Conservation (phyloP, 2,797 vertebrate genomes). For the Neostethus bicornis region DNA sequence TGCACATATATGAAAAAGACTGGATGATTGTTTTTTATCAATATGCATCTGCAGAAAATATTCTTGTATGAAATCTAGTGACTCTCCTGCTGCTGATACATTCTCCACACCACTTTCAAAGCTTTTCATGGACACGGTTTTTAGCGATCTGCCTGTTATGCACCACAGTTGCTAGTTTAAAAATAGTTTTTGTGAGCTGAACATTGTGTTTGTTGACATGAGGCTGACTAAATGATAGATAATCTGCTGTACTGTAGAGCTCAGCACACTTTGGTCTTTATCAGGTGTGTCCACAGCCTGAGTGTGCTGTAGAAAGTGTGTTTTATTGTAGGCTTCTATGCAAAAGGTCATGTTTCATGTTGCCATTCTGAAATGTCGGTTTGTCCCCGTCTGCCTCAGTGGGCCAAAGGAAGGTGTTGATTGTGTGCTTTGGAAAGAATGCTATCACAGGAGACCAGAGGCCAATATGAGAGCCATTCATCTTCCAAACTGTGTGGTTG, state of each 20-base stretch:
- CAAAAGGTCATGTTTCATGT: slow-evolving; percentile 74
- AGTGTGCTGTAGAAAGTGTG: slow-evolving; percentile 32
- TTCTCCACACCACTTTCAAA: slow-evolving; percentile 10
- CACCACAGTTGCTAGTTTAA: slow-evolving; percentile 34
- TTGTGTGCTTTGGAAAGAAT: slow-evolving; percentile 48
- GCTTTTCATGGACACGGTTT: slow-evolving; percentile 15
- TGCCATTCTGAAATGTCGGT: slow-evolving; percentile 37
- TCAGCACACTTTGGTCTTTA: slow-evolving; percentile 49
- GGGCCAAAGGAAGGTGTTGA: slow-evolving; percentile 46
- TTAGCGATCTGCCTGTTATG: slow-evolving; percentile 20
- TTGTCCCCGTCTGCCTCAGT: slow-evolving; percentile 39
- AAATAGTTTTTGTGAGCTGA: slow-evolving; percentile 45
- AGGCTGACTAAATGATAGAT: slow-evolving; percentile 46
- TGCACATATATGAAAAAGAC: slow-evolving; percentile 16
- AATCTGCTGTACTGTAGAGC: slow-evolving; percentile 41
- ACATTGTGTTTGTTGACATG: slow-evolving; percentile 11
- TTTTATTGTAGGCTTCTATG: slow-evolving; percentile 71
- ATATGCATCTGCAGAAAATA: slow-evolving; percentile 14
- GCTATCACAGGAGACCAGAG: slow-evolving; percentile 64
- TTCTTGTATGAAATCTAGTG: slow-evolving; percentile 20
- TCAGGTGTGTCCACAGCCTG: slow-evolving; percentile 34
- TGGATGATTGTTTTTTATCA: slow-evolving; percentile 15
- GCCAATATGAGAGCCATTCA: slow-evolving; percentile 50
- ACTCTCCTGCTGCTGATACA: slow-evolving; percentile 15
- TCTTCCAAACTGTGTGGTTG: slow-evolving; percentile 51